A percentile compares a stretch with the other conserved stretches of the same genome.
Evolutionary conservation across 2,888 invertebrate species (phyloP).

Genomic region (Diarsia dahlii): DNA sequence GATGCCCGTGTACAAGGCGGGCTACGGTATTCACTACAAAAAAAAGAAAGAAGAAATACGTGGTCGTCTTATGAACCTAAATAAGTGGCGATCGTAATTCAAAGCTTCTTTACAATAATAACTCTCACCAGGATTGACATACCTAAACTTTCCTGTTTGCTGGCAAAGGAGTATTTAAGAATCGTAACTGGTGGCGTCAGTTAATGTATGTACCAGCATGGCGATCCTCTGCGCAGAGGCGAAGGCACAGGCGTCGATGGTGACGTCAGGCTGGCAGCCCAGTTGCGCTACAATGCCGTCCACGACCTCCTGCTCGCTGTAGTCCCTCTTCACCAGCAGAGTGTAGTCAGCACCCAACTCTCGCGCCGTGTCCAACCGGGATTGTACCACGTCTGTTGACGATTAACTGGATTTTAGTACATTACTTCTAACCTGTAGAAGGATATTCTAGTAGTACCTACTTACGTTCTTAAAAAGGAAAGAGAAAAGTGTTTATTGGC

Average conservation of each 20-base stretch:
- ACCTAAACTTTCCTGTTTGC: too few species aligned
- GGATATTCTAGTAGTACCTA: not conserved
- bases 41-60: too few species aligned
- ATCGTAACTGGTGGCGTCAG: too few species aligned
- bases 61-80: too few species aligned
- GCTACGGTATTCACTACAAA: too few species aligned
- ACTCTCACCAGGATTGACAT: too few species aligned
- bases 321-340: slow-evolving; percentile 89
- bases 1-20: too few species aligned
- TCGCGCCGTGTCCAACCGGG: slow-evolving; percentile 93
- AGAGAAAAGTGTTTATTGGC: not conserved
- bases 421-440: not conserved
- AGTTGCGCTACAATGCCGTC: slow-evolving; percentile 90
- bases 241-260: slow-evolving; percentile 97
- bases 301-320: slow-evolving; percentile 90
- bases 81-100: too few species aligned
- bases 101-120: too few species aligned
- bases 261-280: slow-evolving; percentile 92
- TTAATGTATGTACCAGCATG: slow-evolving; percentile 91
- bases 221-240: slow-evolving; percentile 94
- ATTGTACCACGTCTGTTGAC: slow-evolving; percentile 91
- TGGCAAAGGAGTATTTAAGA: too few species aligned
- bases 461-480: not conserved
- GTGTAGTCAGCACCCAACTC: slow-evolving; percentile 94
- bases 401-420: not conserved